These are phyloP conservation scores for Corythornis madagascariensis DNA, from an alignment of 2,113 vertebrate genomes.

Conservation along the genomic window DNA sequence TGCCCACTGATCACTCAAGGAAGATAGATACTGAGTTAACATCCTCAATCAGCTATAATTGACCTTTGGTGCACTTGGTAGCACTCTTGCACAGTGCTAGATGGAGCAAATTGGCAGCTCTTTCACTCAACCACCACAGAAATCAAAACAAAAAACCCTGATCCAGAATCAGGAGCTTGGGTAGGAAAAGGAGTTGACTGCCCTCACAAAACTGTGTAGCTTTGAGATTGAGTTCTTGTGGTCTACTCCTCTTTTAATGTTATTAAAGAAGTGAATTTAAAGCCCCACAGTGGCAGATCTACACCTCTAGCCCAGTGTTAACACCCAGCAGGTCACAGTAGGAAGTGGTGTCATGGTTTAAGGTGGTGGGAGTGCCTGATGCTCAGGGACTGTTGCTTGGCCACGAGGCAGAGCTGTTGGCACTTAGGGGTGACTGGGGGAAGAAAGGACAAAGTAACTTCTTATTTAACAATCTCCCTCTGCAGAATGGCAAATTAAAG, in stretches of 20 bases:
- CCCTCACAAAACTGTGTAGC: background rate
- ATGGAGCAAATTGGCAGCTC: background rate
- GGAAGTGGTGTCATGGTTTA: background rate
- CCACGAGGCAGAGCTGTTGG: background rate
- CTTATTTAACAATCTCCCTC: slow-evolving; percentile 76
- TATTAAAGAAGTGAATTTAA: background rate
- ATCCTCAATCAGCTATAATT: background rate
- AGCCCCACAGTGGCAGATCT: background rate
- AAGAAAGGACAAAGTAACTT: slow-evolving; percentile 68
- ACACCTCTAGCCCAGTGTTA: background rate
- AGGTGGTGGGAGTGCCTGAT: background rate
- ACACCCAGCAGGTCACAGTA: background rate
- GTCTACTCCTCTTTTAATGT: background rate
- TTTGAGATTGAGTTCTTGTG: background rate
- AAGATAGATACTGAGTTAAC: background rate
- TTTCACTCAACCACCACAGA: background rate
- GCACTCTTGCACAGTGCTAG: accelerated
- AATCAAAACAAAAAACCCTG: background rate
- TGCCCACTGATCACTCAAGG: background rate
- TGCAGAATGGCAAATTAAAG: slow-evolving; percentile 76
- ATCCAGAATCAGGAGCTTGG: background rate
- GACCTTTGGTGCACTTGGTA: background rate
- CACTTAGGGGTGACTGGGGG: slow-evolving; percentile 4
- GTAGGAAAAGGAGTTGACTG: background rate
- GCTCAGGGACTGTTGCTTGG: background rate